Conservation (phyloP, 2,113 vertebrate genomes). For the Plotosus lineatus region DNA sequence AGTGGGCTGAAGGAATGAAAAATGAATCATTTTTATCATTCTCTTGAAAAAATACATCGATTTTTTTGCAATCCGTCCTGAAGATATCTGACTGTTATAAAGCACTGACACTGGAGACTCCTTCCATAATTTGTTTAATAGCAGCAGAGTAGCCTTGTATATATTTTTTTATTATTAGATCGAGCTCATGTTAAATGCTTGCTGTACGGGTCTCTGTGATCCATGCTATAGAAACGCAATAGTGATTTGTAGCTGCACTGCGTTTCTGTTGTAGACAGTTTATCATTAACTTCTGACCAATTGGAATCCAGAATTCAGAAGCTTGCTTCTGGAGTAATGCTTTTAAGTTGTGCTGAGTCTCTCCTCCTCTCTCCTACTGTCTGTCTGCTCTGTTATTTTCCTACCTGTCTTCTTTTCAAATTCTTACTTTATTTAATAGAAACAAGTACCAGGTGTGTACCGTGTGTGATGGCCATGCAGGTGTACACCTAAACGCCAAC, state of each 20-base stretch:
- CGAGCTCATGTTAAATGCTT: too few relatives aligned
- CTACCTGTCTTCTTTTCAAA: background rate
- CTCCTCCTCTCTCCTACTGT: background rate
- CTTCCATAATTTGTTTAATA: background rate
- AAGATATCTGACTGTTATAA: background rate
- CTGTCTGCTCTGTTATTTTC: background rate
- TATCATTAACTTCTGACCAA: background rate
- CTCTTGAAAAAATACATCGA: background rate
- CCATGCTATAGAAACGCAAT: too few relatives aligned
- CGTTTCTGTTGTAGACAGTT: too few relatives aligned
- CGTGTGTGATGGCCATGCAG: slow-evolving; percentile 41
- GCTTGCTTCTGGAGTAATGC: background rate
- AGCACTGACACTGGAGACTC: background rate
- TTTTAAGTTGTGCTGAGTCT: background rate
- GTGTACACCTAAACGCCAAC: slow-evolving; percentile 44
- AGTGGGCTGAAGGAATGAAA: too few relatives aligned
- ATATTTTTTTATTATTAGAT: background rate
- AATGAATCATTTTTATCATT: too few relatives aligned
- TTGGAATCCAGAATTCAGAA: background rate
- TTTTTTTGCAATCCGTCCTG: too few relatives aligned
- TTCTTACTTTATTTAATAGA: slow-evolving; percentile 39
- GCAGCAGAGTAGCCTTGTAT: background rate
- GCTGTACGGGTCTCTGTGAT: too few relatives aligned
- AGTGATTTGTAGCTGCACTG: too few relatives aligned
- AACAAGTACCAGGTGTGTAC: slow-evolving; percentile 45